These are phyloP conservation scores for Nannoperca australis DNA, from an alignment of 2,797 vertebrate species.

Conservation along the genomic window DNA sequence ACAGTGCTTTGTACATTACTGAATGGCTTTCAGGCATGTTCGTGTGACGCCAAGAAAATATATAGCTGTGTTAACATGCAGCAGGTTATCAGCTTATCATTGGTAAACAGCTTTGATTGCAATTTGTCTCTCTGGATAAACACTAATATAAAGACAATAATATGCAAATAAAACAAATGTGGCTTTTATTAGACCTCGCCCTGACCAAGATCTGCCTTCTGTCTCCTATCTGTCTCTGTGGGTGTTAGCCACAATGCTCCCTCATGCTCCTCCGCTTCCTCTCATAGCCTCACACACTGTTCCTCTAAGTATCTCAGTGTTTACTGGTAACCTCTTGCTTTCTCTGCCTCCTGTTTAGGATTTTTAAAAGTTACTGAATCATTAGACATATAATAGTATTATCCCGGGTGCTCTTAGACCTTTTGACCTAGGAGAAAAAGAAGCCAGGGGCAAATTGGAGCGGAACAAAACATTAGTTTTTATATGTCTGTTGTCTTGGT, in stretches of 20 bases:
- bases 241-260: conserved; percentile 29
- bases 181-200: conserved; percentile 45
- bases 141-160: conserved; percentile 34
- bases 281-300: background rate
- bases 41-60: conserved; percentile 38
- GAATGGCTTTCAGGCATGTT: conserved; percentile 41
- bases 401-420: conserved; percentile 45
- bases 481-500: conserved; percentile 71
- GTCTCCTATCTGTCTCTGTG: conserved; percentile 31
- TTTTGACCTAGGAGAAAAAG: conserved; percentile 58
- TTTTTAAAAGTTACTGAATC: conserved; percentile 37
- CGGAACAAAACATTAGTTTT: conserved; percentile 56
- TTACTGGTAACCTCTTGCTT: background rate
- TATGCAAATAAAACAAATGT: conserved; percentile 33
- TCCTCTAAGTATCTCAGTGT: conserved; percentile 18
- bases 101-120: conserved; percentile 34
- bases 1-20: conserved; percentile 23
- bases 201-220: conserved; percentile 22
- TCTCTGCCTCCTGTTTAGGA: conserved; percentile 8
- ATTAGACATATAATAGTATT: conserved; percentile 52
- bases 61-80: conserved; percentile 38
- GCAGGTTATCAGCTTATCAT: conserved; percentile 47
- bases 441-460: conserved; percentile 60
- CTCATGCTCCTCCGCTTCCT: conserved; percentile 44
- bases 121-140: conserved; percentile 44